Evolutionary conservation across 2,797 vertebrate genomes (phyloP).

Genomic region (Xenentodon cancila): DNA sequence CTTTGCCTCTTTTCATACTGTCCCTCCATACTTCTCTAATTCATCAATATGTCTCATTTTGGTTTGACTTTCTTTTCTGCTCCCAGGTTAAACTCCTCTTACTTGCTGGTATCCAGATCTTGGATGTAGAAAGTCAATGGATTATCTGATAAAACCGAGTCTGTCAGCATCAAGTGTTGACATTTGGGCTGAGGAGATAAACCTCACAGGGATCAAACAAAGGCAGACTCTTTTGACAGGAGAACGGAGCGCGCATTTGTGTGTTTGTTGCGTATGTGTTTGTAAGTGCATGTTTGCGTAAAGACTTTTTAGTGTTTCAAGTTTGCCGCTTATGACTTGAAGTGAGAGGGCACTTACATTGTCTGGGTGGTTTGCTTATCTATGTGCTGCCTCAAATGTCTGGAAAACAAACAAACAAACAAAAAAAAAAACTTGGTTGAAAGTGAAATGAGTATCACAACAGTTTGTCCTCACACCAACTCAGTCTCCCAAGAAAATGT

Average conservation of each 20-base stretch:
- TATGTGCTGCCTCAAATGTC: constrained; percentile 39
- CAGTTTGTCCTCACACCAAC: background rate
- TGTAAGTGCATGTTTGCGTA: constrained; percentile 61
- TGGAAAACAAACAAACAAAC: constrained; percentile 24
- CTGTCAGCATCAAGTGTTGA: constrained; percentile 74
- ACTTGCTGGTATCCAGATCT: constrained; percentile 47
- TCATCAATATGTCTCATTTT: too few species aligned
- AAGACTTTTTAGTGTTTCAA: constrained; percentile 56
- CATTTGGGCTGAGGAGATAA: constrained; percentile 76
- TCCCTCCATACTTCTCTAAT: too few species aligned
- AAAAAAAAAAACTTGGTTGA: background rate
- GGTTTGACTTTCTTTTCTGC: constrained; percentile 36
- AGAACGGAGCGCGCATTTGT: constrained; percentile 59
- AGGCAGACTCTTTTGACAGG: constrained; percentile 75
- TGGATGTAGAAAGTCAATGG: constrained; percentile 44
- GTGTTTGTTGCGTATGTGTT: constrained; percentile 13
- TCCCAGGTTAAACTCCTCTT: constrained; percentile 55
- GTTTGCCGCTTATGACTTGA: constrained; percentile 79
- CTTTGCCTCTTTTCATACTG: too few species aligned
- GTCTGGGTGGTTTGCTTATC: constrained; percentile 51
- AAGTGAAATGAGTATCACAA: background rate
- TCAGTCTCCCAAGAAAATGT: too few species aligned
- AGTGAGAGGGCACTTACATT: constrained; percentile 78
- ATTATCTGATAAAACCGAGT: constrained; percentile 65
- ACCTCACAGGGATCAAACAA: constrained; percentile 75